phyloP scores from a whole-genome alignment of 2,797 vertebrate species.

The Cynopterus sphinx region DNA sequence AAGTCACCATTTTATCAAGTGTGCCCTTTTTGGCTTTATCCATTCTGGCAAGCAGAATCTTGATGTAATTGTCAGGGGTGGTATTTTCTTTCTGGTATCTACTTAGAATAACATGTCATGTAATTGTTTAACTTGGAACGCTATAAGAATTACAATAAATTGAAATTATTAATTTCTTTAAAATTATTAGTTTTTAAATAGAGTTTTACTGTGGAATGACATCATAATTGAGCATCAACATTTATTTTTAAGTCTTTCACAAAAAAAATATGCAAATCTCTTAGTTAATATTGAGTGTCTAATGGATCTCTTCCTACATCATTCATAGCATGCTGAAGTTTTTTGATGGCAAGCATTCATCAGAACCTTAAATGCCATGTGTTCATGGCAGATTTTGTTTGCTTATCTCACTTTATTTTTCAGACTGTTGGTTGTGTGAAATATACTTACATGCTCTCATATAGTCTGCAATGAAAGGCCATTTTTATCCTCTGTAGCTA shows the following conservation, averaged over 20 bases:
- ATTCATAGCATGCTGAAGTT: background rate
- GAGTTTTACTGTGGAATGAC: background rate
- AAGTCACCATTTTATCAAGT: background rate
- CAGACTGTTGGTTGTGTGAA: background rate
- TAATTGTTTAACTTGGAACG: background rate
- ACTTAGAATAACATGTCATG: background rate
- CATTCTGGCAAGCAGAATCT: background rate
- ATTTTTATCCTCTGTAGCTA: background rate
- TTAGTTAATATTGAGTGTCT: background rate
- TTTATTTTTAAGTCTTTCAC: background rate
- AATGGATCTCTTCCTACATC: background rate
- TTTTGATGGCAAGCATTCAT: background rate
- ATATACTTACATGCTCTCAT: background rate
- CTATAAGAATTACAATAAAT: background rate
- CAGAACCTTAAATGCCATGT: background rate
- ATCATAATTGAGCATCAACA: background rate
- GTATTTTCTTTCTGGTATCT: background rate
- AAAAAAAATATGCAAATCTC: background rate
- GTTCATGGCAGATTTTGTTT: background rate
- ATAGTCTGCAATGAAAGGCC: background rate
- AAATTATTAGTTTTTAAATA: background rate
- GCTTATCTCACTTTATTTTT: background rate
- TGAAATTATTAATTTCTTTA: background rate
- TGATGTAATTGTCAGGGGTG: background rate
- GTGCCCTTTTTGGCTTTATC: background rate